Conservation (phyloP, 2,797 vertebrate genomes). For the Pseudotriccus pelzelni region DNA sequence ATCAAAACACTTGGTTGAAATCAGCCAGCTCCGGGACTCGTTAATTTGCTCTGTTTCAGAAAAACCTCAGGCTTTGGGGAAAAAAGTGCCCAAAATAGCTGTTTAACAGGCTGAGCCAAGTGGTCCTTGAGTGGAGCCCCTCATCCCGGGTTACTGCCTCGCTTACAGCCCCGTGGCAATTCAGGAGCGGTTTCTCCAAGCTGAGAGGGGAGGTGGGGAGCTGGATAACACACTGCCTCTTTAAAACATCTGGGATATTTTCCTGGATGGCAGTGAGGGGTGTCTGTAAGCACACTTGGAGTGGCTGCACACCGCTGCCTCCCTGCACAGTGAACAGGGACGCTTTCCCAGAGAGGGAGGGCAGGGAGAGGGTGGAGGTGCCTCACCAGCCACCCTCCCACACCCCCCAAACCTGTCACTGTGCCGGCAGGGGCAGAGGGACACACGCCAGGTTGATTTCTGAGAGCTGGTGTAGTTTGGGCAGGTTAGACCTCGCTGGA, state of each 20-base stretch:
- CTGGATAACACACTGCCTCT: background rate
- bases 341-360: background rate
- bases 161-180: background rate
- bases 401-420: background rate
- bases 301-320: background rate
- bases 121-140: background rate
- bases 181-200: background rate
- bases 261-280: conserved; percentile 21
- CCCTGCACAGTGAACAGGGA: background rate
- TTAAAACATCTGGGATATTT: conserved; percentile 42
- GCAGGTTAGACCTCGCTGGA: background rate
- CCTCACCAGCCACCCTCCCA: rapidly evolving
- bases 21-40: conserved; percentile 31
- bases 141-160: background rate
- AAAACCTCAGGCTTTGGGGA: background rate
- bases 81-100: conserved; percentile 24
- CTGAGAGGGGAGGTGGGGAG: background rate
- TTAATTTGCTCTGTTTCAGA: conserved; percentile 41
- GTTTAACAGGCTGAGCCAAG: conserved; percentile 6
- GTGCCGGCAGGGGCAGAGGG: background rate
- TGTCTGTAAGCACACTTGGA: background rate
- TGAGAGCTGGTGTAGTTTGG: background rate
- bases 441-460: background rate
- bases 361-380: rapidly evolving
- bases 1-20: conserved; percentile 63